Percentiles rank a stretch among this genome's conserved stretches.
These are phyloP conservation scores for Wiebesia pumilae DNA, from an alignment of 1,140 invertebrate genomes.

Conservation along the genomic window DNA sequence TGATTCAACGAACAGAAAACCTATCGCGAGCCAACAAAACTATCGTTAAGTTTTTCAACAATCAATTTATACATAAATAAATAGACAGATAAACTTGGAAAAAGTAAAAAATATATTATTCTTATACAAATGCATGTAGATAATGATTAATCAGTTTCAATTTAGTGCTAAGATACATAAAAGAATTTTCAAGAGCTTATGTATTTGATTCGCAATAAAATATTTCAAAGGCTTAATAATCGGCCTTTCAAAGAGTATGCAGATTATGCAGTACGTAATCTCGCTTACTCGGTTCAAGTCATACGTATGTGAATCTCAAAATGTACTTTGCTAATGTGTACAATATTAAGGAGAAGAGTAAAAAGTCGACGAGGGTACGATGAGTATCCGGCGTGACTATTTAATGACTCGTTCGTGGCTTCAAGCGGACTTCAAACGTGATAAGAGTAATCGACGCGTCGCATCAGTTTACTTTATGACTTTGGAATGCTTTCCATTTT, in stretches of 20 bases:
- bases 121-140: too few species aligned
- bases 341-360: neutral
- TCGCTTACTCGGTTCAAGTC: neutral
- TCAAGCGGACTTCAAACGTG: neutral
- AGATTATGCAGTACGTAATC: too few species aligned
- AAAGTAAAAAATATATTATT: too few species aligned
- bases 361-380: neutral
- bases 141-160: too few species aligned
- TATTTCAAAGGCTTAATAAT: neutral
- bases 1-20: too few species aligned
- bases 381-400: neutral
- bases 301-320: neutral
- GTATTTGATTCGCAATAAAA: neutral
- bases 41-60: too few species aligned
- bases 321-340: neutral
- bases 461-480: conserved; percentile 16
- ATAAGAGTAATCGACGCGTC: conserved; percentile 12
- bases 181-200: too few species aligned
- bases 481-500: neutral
- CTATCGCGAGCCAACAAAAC: too few species aligned
- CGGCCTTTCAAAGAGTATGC: too few species aligned
- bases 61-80: too few species aligned
- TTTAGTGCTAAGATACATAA: too few species aligned
- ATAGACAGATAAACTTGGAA: too few species aligned
- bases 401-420: conserved; percentile 1